Evolutionary conservation across 2,113 vertebrate genomes (phyloP), one percentile per base, ranked within the genome.

Genomic region (Amazona vittata): DNA sequence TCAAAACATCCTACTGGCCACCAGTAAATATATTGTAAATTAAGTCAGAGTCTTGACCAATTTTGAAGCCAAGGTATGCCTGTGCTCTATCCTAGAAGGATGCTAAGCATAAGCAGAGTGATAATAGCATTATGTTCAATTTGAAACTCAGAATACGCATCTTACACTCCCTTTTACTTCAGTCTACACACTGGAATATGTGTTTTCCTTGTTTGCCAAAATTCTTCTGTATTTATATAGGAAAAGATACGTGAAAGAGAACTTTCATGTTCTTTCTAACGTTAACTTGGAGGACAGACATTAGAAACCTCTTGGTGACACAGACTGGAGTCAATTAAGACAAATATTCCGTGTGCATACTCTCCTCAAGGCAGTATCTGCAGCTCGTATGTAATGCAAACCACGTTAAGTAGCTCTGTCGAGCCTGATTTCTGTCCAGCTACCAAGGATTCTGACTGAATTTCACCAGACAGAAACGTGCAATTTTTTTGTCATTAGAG

Each of bases 401-500:
- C 97, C 97, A 97, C 5, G 81, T 83, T 89, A 57, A 75, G 79
- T 95, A 97, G 96, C 96, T 96, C 85, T 15, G 96, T 90, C 96
- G 62, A 52, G 77, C 89, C 93, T 88, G 81, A 97, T 97, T 97
- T 95, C 89, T 88, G 88, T 95, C 96, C 89, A 96, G 95, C 97
- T 95, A 91, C 81, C 91, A 91, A 92, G 92, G 95, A 94, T 92
- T 91, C 75, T 33, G 96, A 96, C 93, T 97, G 96, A 96, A 97
- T 98, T 97, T 96, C 97, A 97, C 91, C 94, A 97, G 97, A 97
- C 95, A 98, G 96, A 97, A 98, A 91, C 50, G 93, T 25, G 73
- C 95, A 90, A 89, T 96, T 94, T 96, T 94, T 94, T 95, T 96
- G 96, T 98, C 97, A 94, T 93, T 96, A 97, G 96, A 97, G 94